Evolutionary conservation across 2,113 vertebrate genomes (phyloP), one percentile per base, ranked within the genome.

Genomic region (Pogonocichla stellata): DNA sequence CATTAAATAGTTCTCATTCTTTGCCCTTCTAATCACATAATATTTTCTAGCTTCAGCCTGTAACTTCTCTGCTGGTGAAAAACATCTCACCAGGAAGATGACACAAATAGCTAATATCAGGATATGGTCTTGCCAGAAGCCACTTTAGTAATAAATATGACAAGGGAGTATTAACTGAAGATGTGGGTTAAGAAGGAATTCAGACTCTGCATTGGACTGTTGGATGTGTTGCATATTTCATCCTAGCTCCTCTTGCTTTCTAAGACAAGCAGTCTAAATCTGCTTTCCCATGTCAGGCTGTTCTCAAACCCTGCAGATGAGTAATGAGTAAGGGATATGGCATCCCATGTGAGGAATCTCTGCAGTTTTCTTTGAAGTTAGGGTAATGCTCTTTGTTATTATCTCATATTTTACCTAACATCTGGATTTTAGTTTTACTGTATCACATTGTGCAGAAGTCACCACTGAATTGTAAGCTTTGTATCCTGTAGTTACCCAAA

Each of bases 181-280:
- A 6, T 66, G 38, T 38, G 17, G 29, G 6, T 94, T 85, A 40
- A 33, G 20, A 60, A 43, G 14, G 79, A 71, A 28, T 26, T 64
- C 34, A 60, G 33, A 5, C 26, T 85, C 38, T 45, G 47, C 26
- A 5, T 79, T 69, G 36, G 22, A 2, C 13, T 29, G 15, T 56
- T 81, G 31, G 18, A n/a, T 91, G 8, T 20, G 31, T 60, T 85
- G 34, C 43, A 58, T 67, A 47, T 62, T 70, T 81, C 45, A n/a
- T 65, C 31, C 48, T 28, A 0, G n/a, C 14, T 73, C 57, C n/a
- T 45, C 28, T 60, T 0, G 0, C 22, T n/a, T 15, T 74, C 42
- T 56, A 34, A 67, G 20, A 19, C 50, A 79, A 58, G 64, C 33
- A 67, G 15, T 20, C 28, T 33, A 34, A 75, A 57, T 64, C 50